Percentiles rank a stretch among this genome's conserved stretches.
These are phyloP conservation scores for Cosmopolites sordidus DNA, from an alignment of 2,888 invertebrate genomes.

Conservation along the genomic window DNA sequence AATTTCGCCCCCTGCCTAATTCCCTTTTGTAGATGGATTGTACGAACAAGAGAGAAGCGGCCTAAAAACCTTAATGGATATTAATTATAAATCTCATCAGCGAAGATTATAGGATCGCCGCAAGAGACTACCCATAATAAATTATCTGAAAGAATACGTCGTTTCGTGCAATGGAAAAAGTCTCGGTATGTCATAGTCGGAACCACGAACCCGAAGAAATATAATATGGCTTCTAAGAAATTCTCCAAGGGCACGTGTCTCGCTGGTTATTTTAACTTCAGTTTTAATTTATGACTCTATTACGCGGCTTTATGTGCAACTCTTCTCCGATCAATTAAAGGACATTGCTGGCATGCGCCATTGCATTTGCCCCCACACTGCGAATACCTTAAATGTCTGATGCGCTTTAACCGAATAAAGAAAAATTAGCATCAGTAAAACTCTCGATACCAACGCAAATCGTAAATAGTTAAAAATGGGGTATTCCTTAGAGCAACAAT, in stretches of 20 bases:
- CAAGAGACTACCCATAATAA: constrained; percentile 23
- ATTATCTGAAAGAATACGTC: constrained; percentile 24
- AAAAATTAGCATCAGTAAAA: no score
- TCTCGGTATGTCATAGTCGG: constrained; percentile 16
- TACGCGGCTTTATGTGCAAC: constrained; percentile 30
- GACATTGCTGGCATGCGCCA: no score
- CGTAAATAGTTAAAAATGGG: no score
- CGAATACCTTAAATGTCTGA: no score
- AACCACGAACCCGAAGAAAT: constrained; percentile 13
- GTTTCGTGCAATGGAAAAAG: constrained; percentile 12
- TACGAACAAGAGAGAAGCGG: constrained; percentile 9
- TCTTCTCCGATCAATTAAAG: constrained; percentile 22
- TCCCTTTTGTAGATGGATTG: neutral
- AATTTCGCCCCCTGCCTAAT: no score
- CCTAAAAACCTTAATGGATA: constrained; percentile 29
- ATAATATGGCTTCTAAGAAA: constrained; percentile 22
- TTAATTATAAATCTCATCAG: constrained; percentile 29
- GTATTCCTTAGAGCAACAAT: no score
- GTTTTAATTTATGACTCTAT: constrained; percentile 34
- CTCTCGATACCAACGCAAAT: no score
- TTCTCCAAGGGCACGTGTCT: constrained; percentile 8
- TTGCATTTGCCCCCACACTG: no score
- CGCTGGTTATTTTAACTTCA: constrained; percentile 28
- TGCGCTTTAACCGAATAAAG: no score
- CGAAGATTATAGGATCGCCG: constrained; percentile 25